Base-by-base conservation (phyloP, 1,140 invertebrate genomes). In the Delia radicum region DNA sequence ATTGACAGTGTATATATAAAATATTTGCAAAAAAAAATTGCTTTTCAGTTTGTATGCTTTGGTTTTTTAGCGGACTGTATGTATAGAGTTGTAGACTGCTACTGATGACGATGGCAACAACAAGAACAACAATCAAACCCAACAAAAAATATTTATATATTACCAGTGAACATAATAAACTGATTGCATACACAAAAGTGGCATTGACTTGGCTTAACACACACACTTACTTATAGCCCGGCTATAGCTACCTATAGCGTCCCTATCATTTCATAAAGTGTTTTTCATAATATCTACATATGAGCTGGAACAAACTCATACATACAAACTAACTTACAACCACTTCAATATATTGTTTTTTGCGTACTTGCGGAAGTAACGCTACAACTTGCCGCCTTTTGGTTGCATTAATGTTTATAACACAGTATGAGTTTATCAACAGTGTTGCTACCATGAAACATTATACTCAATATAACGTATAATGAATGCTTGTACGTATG, bases 171-270 rank as follows among this genome's bases (percentile, higher is more conserved):
- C 71, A 75, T 75, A 75, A 75, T 75, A 75, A 75, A 75, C 75
- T 75, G 75, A 75, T 75, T 75, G 67, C 75, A 63, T 62, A 75
- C 75, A 69, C 10, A 71, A 75, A 75, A 73, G 65, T 75, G 75
- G 48, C 75, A 75, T n/a, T 28, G 42, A 55, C 48, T 55, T 55
- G 48, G 48, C 48, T 55, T 55, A 55, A 55, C 48, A 69, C 42
- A 46, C 42, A 55, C 63, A 55, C 18, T 55, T 55, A 55, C n/a
- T 24, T 7, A 3, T 18, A 55, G 15, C 33, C 33, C n/a, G n/a
- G 10, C 37, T n/a, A 37, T 37, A 37, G 13, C 8, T 10, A 37
- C 33, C 33, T 37, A 55, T 21, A 24, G n/a, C 18, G 46, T 55
- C 46, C 46, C 18, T 55, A 55, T 55, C 48, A 24, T 21, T 55